These are phyloP conservation scores for Vanessa tameamea DNA, from an alignment of 1,140 invertebrate species.

Conservation along the genomic window DNA sequence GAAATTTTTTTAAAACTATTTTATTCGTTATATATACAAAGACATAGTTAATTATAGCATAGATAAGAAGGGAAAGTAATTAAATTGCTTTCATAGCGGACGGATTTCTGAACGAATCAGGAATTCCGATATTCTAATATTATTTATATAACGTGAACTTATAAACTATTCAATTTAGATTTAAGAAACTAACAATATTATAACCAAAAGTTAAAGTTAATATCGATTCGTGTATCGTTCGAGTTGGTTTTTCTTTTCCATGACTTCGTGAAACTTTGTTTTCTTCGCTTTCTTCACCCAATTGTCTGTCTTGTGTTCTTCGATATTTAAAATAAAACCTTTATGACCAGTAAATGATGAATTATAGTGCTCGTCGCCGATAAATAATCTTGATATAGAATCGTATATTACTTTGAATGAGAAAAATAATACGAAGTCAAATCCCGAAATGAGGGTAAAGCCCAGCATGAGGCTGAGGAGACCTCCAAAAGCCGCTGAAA, in stretches of 20 bases:
- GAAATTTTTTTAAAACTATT: too few relatives aligned
- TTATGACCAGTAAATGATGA: not conserved
- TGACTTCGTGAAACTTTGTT: not conserved
- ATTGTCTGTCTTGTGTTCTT: constrained; percentile 32
- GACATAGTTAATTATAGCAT: too few relatives aligned
- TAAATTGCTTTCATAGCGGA: too few relatives aligned
- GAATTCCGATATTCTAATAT: too few relatives aligned
- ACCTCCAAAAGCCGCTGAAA: constrained; percentile 86
- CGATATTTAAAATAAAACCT: constrained; percentile 37
- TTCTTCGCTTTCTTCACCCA: constrained; percentile 12
- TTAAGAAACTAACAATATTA: not conserved
- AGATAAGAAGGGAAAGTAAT: too few relatives aligned
- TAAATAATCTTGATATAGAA: constrained; percentile 6
- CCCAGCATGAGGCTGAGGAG: constrained; percentile 84
- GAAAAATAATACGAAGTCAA: constrained; percentile 85
- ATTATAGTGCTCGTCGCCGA: not conserved
- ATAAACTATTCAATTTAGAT: too few relatives aligned
- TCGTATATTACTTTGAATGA: constrained; percentile 48
- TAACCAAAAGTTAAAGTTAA: not conserved
- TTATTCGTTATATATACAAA: too few relatives aligned
- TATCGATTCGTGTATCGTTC: not conserved
- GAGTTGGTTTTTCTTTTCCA: not conserved
- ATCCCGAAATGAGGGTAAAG: constrained; percentile 85
- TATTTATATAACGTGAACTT: too few relatives aligned
- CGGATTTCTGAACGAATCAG: too few relatives aligned